phyloP scores from a whole-genome alignment of 92 coral and sea anemone genomes.

The Epizoanthus ramosus region DNA sequence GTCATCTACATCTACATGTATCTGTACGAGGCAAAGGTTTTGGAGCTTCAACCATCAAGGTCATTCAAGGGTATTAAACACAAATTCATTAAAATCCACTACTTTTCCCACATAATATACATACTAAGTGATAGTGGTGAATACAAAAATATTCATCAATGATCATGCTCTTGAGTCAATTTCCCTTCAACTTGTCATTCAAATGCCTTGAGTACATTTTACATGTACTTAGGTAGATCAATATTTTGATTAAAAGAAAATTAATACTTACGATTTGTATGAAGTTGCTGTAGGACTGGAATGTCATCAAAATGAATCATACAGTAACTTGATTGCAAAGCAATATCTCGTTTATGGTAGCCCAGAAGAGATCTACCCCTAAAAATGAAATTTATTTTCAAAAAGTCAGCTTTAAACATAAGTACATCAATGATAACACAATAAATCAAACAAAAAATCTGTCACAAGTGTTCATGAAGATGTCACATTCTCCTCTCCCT shows the following conservation, averaged over 20 bases:
- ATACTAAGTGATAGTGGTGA: no score
- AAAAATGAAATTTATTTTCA: neutral
- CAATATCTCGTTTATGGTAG: constrained; percentile 92
- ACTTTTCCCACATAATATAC: no score
- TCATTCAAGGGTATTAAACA: neutral
- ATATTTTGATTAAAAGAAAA: neutral
- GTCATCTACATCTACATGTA: no score
- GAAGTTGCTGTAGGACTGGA: constrained; percentile 81
- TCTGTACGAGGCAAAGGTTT: neutral
- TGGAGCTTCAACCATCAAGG: neutral
- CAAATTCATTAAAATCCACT: no score
- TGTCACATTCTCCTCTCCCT: no score
- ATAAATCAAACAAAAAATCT: neutral
- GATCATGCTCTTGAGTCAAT: no score
- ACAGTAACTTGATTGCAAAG: constrained; percentile 93
- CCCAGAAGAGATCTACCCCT: constrained; percentile 97
- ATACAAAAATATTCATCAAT: no score
- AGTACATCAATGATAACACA: neutral
- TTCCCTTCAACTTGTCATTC: no score
- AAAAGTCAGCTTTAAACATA: neutral
- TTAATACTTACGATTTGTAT: constrained; percentile 82
- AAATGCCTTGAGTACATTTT: neutral
- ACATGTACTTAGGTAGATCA: neutral
- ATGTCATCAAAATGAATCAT: constrained; percentile 99
- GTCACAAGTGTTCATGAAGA: no score